Evolutionary conservation across 2,888 invertebrate species (phyloP).

Genomic region (Xiphydria camelus): DNA sequence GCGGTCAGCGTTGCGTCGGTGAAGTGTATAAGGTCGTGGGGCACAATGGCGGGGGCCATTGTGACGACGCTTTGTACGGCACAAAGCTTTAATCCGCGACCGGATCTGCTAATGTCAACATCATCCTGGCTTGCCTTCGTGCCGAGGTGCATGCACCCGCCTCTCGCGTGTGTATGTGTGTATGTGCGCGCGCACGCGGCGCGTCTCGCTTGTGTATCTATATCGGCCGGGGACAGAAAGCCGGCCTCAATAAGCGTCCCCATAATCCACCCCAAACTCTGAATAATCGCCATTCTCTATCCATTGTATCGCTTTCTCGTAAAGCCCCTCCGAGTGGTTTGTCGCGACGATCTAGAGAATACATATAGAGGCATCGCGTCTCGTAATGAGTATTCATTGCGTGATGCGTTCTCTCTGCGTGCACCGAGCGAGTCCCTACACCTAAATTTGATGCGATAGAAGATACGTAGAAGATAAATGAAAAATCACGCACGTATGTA

Average conservation of each 20-base stretch:
- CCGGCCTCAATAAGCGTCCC: slow-evolving; percentile 38
- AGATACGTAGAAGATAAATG: no score
- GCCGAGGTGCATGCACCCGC: slow-evolving; percentile 2
- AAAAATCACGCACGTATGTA: no score
- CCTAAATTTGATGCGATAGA: no score
- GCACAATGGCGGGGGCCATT: slow-evolving; percentile 44
- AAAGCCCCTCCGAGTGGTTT: slow-evolving; percentile 35
- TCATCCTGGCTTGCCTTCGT: slow-evolving; percentile 34
- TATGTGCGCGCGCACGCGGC: neutral
- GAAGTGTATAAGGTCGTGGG: slow-evolving; percentile 39
- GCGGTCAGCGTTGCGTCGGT: slow-evolving; percentile 29
- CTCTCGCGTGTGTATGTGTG: neutral
- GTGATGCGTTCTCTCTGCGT: slow-evolving; percentile 11
- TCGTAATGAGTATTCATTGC: slow-evolving; percentile 35
- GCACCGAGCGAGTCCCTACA: no score
- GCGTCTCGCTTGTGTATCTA: slow-evolving; percentile 2
- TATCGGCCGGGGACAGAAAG: slow-evolving; percentile 8
- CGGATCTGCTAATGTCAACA: slow-evolving; percentile 56
- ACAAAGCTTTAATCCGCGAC: slow-evolving; percentile 56
- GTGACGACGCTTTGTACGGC: slow-evolving; percentile 44
- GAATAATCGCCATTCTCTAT: slow-evolving; percentile 48
- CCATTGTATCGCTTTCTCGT: slow-evolving; percentile 42
- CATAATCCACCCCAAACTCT: slow-evolving; percentile 50
- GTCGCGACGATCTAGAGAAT: no score
- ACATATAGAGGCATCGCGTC: slow-evolving; percentile 23